Conservation (phyloP, 2,797 vertebrate genomes). For the Zenarchopterus dispar region DNA sequence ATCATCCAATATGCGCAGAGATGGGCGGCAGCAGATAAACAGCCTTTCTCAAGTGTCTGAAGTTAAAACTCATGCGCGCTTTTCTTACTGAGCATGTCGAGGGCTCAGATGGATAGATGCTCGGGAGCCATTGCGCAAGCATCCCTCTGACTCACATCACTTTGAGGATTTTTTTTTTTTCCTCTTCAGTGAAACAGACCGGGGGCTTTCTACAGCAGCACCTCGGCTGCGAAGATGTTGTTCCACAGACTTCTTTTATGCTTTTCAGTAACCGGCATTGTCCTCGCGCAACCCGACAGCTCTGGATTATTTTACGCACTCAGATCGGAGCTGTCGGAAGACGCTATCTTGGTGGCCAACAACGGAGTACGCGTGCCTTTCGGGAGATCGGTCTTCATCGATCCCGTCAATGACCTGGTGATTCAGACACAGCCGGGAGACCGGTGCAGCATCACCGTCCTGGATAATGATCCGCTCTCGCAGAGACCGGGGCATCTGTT, state of each 20-base stretch:
- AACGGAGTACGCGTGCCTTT: conserved; percentile 91
- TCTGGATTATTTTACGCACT: conserved; percentile 80
- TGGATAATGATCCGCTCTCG: conserved; percentile 91
- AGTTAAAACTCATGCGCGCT: conserved; percentile 82
- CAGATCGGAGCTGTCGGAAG: conserved; percentile 82
- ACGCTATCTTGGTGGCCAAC: conserved; percentile 89
- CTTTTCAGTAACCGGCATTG: conserved; percentile 56
- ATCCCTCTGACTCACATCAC: conserved; percentile 40
- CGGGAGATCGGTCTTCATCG: conserved; percentile 90
- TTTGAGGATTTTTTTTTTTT: conserved; percentile 28
- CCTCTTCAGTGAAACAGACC: not conserved
- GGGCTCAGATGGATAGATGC: conserved; percentile 22
- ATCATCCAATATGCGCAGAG: conserved; percentile 63
- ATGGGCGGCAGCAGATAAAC: conserved; percentile 72
- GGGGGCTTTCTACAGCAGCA: not conserved
- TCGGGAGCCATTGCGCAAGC: conserved; percentile 29
- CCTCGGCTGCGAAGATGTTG: conserved; percentile 53
- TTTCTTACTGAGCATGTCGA: conserved; percentile 63
- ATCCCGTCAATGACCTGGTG: conserved; percentile 91
- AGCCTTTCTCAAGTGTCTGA: conserved; percentile 65
- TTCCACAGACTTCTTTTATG: conserved; percentile 69
- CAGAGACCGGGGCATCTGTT: conserved; percentile 90
- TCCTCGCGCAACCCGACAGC: conserved; percentile 66
- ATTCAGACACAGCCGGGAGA: conserved; percentile 93
- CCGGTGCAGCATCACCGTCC: conserved; percentile 89